phyloP scores from a whole-genome alignment of 2,113 vertebrate species.

The Peucedramus taeniatus region DNA sequence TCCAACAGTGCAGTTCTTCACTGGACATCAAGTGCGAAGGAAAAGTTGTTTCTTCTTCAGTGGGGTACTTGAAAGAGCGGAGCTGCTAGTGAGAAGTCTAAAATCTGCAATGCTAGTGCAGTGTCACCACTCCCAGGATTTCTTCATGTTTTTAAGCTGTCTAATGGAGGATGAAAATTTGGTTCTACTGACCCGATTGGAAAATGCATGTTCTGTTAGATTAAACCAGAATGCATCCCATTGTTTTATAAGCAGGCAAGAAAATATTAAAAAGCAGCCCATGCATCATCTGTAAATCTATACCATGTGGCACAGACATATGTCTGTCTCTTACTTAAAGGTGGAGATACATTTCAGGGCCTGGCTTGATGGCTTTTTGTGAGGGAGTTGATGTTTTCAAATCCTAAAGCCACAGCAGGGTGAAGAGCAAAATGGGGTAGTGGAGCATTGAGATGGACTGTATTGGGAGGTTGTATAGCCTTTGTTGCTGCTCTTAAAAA shows the following conservation, averaged over 20 bases:
- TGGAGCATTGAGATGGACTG: not conserved
- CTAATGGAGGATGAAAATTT: not conserved
- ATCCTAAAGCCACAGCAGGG: not conserved
- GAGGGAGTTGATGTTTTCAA: not conserved
- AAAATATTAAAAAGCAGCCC: not conserved
- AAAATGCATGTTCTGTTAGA: not conserved
- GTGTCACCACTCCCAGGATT: not conserved
- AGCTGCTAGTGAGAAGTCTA: not conserved
- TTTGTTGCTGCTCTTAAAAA: not conserved
- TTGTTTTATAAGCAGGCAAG: not conserved
- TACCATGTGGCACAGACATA: not conserved
- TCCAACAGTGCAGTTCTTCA: not conserved
- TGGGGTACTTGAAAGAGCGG: not conserved
- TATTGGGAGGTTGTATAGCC: not conserved
- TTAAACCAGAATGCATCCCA: not conserved
- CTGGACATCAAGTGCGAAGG: not conserved
- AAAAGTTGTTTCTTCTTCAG: not conserved
- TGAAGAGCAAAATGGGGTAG: not conserved
- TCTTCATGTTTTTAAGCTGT: not conserved
- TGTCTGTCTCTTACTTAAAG: not conserved
- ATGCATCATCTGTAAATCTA: not conserved
- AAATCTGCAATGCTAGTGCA: not conserved
- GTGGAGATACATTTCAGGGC: not conserved
- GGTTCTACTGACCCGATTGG: not conserved
- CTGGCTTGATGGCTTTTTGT: not conserved